Percentiles rank a stretch among this genome's conserved stretches.
Evolutionary conservation across 2,888 invertebrate genomes (phyloP).

Genomic region (Argynnis bischoffii): DNA sequence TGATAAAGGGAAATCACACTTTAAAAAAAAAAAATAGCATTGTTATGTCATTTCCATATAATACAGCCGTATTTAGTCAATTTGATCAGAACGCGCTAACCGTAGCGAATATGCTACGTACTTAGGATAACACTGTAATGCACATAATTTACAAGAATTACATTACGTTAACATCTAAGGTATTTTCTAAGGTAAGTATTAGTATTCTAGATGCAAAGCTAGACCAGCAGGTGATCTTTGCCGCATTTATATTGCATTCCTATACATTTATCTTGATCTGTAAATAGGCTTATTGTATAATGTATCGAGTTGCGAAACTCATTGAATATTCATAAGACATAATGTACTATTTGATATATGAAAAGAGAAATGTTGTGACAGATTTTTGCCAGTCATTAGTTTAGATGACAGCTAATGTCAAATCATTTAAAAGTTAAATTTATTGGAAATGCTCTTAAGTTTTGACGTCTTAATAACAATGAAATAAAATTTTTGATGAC

Average conservation of each 20-base stretch:
- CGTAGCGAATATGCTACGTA: neutral
- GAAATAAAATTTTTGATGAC: too few species aligned
- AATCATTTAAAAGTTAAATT: neutral
- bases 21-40: too few species aligned
- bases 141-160: conserved; percentile 19
- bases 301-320: conserved; percentile 24
- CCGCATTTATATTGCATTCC: conserved; percentile 54
- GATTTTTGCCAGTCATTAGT: conserved; percentile 12
- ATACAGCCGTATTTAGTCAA: neutral
- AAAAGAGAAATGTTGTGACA: conserved; percentile 28
- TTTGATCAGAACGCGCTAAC: neutral
- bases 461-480: neutral
- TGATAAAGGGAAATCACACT: too few species aligned
- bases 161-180: conserved; percentile 16
- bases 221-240: conserved; percentile 56
- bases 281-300: conserved; percentile 24
- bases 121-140: conserved; percentile 6
- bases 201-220: conserved; percentile 34
- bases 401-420: conserved; percentile 13
- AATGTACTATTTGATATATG: conserved; percentile 24
- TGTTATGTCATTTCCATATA: too few species aligned
- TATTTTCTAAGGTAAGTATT: conserved; percentile 27
- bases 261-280: conserved; percentile 27
- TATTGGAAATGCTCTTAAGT: neutral
- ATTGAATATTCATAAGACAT: conserved; percentile 28